These are phyloP conservation scores for Xanthia togata DNA, from an alignment of 2,888 invertebrate genomes.

Conservation along the genomic window DNA sequence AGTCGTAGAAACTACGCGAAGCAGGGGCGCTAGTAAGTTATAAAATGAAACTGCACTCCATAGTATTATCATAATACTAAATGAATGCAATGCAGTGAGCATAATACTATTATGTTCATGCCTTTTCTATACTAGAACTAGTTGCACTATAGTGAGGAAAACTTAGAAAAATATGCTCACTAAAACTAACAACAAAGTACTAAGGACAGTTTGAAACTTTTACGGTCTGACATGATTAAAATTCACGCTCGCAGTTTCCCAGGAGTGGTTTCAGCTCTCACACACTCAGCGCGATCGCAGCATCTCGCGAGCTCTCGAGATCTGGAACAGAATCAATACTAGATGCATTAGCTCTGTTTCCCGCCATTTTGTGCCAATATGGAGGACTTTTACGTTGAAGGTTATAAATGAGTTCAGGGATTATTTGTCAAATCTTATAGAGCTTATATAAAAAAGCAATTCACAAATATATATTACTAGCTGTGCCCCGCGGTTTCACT, in stretches of 20 bases:
- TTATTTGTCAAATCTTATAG: background rate
- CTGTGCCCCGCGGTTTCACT: no score
- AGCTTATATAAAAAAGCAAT: background rate
- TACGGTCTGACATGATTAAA: background rate
- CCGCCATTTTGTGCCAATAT: conserved; percentile 26
- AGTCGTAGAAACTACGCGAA: no score
- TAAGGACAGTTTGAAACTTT: background rate
- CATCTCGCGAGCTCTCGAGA: conserved; percentile 24
- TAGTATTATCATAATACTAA: no score
- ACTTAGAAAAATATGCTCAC: background rate
- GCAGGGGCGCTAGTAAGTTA: background rate
- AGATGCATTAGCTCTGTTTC: conserved; percentile 47
- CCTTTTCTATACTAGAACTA: background rate
- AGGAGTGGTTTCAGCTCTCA: conserved; percentile 28
- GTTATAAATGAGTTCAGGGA: background rate
- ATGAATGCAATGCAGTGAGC: no score
- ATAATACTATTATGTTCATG: background rate
- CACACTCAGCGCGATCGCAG: conserved; percentile 5
- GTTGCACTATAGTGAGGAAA: background rate
- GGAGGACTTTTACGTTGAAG: conserved; percentile 3
- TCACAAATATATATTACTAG: background rate
- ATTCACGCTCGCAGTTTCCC: conserved; percentile 16
- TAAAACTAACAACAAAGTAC: background rate
- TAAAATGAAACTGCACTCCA: background rate
- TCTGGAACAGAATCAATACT: conserved; percentile 43